These are phyloP conservation scores for Chelonus insularis DNA, from an alignment of 1,140 invertebrate species.

Conservation along the genomic window DNA sequence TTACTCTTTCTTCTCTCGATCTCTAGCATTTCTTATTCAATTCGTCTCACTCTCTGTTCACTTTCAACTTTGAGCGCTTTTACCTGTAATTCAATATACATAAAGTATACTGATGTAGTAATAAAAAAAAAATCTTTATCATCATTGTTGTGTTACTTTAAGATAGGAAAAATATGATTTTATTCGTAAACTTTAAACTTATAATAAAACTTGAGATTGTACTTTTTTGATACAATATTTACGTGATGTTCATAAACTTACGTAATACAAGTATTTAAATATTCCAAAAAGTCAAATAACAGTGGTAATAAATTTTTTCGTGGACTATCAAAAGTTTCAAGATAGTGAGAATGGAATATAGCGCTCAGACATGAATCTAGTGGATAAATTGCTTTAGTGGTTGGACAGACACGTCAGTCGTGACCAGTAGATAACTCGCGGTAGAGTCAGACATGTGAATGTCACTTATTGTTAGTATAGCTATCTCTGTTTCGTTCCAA, in stretches of 20 bases:
- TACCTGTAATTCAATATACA: neutral
- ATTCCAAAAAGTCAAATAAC: neutral
- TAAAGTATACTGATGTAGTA: neutral
- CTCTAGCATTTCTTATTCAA: neutral
- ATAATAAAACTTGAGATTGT: too few relatives aligned
- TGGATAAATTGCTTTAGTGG: neutral
- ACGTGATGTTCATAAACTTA: too few relatives aligned
- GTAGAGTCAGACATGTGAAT: neutral
- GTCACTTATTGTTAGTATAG: neutral
- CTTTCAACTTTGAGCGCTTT: neutral
- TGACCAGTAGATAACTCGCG: neutral
- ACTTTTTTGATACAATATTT: too few relatives aligned
- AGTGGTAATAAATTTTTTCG: neutral
- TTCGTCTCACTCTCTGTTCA: neutral
- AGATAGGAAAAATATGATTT: too few relatives aligned
- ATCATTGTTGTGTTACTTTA: too few relatives aligned
- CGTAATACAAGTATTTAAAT: neutral
- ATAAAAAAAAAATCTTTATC: neutral
- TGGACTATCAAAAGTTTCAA: neutral
- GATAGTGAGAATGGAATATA: neutral
- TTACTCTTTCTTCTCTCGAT: conserved; percentile 1
- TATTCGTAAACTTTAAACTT: too few relatives aligned
- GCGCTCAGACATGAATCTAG: neutral
- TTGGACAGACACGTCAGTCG: neutral
- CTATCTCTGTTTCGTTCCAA: neutral